Evolutionary conservation across 1,140 invertebrate genomes (phyloP), one percentile per base, ranked within the genome.

Genomic region (Zaprionus gabonicus): DNA sequence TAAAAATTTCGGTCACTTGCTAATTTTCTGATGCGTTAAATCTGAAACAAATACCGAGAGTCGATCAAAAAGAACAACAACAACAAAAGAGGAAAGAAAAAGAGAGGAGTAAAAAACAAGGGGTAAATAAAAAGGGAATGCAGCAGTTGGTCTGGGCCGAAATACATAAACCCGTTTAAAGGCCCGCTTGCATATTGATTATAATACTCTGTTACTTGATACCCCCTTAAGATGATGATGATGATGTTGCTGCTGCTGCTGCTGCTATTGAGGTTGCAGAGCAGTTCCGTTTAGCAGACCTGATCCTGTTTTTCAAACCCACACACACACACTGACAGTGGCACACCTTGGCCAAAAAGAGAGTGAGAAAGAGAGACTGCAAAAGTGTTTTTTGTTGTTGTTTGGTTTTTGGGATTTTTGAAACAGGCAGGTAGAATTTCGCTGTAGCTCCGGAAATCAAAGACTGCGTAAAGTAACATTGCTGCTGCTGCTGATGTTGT

Each of bases 11-110:
- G 41, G 28, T 27, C 38, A 53, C 57, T 62, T 68, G 82, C 82
- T 82, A 75, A 86, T 82, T 87, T 65, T 78, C 36, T 82, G 80
- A 83, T 80, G 83, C 86, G 84, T 86, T 87, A 87, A 86, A 82
- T 87, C 73, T 87, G 76, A 78, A 87, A 80, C 60, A 85, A 74
- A 81, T 72, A 68, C 68, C 68, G 36, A 46, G 49, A 34, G 36
- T 56, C 36, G 38, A 56, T 51, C 64, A 7, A 51, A n/a, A n/a
- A 56, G 17, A 46, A 66, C 46, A 59, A 78, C 66, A 59, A 78
- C 66, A 82, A 82, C 57, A 67, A 27, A 49, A 38, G 62, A 71
- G 71, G 72, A 41, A 55, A 34, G 28, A 28, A 28, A 28, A 28
- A 28, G 20, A 20, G 20, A 20, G 20, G 20, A 31, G 28, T 31